phyloP scores from a whole-genome alignment of 2,888 invertebrate species.

The Drosophila longiperda region DNA sequence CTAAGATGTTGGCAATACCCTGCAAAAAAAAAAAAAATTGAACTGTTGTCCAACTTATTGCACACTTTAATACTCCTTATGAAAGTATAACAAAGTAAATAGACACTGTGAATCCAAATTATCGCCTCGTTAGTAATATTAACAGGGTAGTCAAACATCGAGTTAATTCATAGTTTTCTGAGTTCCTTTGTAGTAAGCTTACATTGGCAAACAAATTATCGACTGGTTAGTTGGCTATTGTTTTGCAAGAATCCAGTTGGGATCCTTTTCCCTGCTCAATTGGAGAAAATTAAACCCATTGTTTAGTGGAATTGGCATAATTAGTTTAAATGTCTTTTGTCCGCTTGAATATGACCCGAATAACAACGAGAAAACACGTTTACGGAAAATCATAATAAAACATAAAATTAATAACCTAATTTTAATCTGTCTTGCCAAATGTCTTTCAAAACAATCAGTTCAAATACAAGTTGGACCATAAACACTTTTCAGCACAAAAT shows the following conservation, averaged over 20 bases:
- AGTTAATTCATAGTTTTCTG: background rate
- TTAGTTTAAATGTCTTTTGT: constrained; percentile 50
- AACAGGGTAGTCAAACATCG: background rate
- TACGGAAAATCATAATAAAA: background rate
- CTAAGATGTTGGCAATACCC: constrained; percentile 39
- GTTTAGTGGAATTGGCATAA: constrained; percentile 32
- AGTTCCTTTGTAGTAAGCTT: constrained; percentile 41
- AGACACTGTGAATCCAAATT: background rate
- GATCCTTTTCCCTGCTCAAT: constrained; percentile 25
- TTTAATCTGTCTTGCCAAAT: background rate
- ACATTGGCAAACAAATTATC: constrained; percentile 67
- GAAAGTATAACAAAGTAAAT: background rate
- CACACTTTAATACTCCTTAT: background rate
- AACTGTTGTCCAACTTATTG: background rate
- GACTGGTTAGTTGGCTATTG: constrained; percentile 56
- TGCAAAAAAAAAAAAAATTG: background rate
- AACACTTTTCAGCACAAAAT: background rate
- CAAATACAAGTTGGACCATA: background rate
- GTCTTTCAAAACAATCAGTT: background rate
- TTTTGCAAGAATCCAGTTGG: constrained; percentile 42
- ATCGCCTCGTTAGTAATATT: background rate
- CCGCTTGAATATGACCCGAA: background rate
- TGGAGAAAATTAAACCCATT: constrained; percentile 12
- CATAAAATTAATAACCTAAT: background rate
- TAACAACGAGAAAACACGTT: background rate